Evolutionary conservation across 1,140 invertebrate species (phyloP).

Genomic region (Solen grandis): DNA sequence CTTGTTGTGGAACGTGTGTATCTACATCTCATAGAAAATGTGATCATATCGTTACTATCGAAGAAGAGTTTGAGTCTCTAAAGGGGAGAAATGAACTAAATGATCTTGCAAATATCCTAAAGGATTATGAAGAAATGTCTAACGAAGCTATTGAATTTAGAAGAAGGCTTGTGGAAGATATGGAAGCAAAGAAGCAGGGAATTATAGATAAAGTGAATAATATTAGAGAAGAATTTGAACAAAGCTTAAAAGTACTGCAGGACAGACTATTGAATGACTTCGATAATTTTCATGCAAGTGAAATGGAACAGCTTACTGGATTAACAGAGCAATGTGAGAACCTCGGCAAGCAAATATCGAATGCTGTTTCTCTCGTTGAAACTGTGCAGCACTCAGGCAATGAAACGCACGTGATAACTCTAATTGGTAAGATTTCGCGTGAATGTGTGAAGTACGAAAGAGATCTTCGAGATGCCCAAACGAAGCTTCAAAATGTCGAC

Average conservation of each 20-base stretch:
- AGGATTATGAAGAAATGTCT: conserved; percentile 10
- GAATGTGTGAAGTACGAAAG: conserved; percentile 33
- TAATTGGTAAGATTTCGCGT: conserved; percentile 13
- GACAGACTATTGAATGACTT: conserved; percentile 38
- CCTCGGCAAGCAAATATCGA: conserved; percentile 45
- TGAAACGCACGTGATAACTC: conserved; percentile 32
- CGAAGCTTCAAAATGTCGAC: conserved; percentile 31
- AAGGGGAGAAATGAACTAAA: conserved; percentile 22
- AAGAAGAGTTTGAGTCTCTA: conserved; percentile 23
- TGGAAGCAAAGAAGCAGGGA: conserved; percentile 6
- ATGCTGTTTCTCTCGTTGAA: conserved; percentile 22
- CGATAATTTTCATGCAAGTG: conserved; percentile 22
- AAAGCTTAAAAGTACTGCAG: conserved; percentile 32
- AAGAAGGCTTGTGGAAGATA: conserved; percentile 33
- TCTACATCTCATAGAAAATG: conserved; percentile 32
- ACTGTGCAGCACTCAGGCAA: conserved; percentile 38
- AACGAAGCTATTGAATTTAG: conserved; percentile 31
- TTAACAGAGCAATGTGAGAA: conserved; percentile 45
- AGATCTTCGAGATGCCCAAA: conserved; percentile 15
- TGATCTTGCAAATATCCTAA: neutral
- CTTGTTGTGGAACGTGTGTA: conserved; percentile 41
- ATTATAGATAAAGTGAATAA: conserved; percentile 37
- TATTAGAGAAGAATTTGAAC: conserved; percentile 37
- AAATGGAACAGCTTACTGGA: conserved; percentile 36
- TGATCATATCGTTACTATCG: conserved; percentile 31